Conservation (phyloP, 2,797 vertebrate species). For the Anas georgica region DNA sequence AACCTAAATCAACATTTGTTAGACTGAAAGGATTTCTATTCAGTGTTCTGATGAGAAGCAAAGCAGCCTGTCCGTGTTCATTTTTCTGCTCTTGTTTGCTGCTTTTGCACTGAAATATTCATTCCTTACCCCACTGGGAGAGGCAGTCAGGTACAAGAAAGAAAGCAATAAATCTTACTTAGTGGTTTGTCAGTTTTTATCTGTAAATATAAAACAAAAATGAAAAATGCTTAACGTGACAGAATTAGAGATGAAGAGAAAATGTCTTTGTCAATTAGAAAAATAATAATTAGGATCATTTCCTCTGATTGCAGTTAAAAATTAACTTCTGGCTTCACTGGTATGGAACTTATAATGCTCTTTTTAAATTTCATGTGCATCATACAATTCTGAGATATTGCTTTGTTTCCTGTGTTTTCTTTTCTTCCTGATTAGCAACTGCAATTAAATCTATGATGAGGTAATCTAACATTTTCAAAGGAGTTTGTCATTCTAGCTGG, state of each 20-base stretch:
- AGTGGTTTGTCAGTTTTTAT: conserved; percentile 69
- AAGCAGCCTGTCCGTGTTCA: conserved; percentile 33
- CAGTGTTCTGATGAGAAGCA: conserved; percentile 17
- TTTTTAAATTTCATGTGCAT: not conserved
- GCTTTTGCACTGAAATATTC: conserved; percentile 59
- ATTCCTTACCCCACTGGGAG: conserved; percentile 58
- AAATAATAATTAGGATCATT: not conserved
- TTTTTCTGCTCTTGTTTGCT: conserved; percentile 64
- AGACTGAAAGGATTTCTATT: conserved; percentile 41
- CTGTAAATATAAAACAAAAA: conserved; percentile 53
- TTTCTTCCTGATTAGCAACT: conserved; percentile 41
- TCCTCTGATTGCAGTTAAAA: not conserved
- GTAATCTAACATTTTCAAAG: conserved; percentile 47
- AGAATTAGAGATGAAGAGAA: conserved; percentile 50
- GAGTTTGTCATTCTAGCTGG: not conserved
- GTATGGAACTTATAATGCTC: not conserved
- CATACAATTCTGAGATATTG: not conserved
- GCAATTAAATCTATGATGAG: conserved; percentile 48
- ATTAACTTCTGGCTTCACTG: not conserved
- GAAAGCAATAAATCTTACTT: conserved; percentile 72
- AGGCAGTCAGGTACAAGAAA: conserved; percentile 57
- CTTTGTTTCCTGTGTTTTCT: conserved; percentile 26
- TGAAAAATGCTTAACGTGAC: conserved; percentile 57
- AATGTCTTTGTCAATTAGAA: conserved; percentile 24
- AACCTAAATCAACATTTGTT: conserved; percentile 35